These are phyloP conservation scores for Phaetusa simplex DNA, from an alignment of 2,113 vertebrate genomes.

Conservation along the genomic window DNA sequence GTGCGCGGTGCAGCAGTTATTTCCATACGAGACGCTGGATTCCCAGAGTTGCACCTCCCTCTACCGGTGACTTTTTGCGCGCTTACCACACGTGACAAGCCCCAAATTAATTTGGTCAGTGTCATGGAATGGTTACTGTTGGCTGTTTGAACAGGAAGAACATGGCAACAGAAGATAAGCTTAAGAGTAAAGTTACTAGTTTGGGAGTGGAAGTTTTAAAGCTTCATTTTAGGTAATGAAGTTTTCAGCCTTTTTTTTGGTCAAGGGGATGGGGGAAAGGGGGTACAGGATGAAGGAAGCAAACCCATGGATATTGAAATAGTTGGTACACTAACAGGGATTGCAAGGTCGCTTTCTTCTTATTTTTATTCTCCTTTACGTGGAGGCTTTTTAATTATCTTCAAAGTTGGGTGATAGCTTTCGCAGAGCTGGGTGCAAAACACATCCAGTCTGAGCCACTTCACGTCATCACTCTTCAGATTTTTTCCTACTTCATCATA, in stretches of 20 bases:
- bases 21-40: rapidly evolving
- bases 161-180: background rate
- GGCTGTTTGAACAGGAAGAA: constrained; percentile 2
- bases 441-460: background rate
- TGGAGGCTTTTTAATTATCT: background rate
- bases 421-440: background rate
- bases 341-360: background rate
- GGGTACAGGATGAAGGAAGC: background rate
- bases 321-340: background rate
- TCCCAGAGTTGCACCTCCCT: constrained; percentile 1
- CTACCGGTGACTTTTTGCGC: background rate
- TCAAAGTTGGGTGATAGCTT: background rate
- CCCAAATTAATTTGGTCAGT: rapidly evolving
- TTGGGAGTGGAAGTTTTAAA: background rate
- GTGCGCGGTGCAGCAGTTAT: rapidly evolving
- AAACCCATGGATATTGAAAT: rapidly evolving
- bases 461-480: background rate
- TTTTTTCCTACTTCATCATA: background rate
- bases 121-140: background rate
- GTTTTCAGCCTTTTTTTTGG: background rate
- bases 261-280: background rate
- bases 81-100: background rate
- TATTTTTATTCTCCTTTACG: background rate
- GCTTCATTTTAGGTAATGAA: background rate
- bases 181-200: background rate